Evolutionary conservation across 2,797 vertebrate species (phyloP).

Genomic region (Pseudomugil gertrudae): DNA sequence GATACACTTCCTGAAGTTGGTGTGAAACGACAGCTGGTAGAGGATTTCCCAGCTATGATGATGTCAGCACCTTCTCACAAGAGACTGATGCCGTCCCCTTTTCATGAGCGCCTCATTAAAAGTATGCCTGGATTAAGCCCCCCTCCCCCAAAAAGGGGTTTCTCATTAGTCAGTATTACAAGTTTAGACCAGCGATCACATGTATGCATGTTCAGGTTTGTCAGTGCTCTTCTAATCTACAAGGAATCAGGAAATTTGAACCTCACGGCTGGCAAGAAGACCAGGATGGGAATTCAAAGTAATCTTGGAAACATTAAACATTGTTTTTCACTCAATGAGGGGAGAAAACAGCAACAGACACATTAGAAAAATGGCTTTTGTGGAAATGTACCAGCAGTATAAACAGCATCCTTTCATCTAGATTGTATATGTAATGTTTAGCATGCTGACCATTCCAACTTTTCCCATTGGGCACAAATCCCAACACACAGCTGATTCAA

Average conservation of each 20-base stretch:
- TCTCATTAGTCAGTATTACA: slow-evolving; percentile 14
- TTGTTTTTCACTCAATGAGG: neutral
- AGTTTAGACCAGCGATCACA: neutral
- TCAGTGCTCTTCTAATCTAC: neutral
- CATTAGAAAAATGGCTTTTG: neutral
- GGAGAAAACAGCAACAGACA: neutral
- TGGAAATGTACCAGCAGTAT: neutral
- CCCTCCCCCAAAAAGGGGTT: slow-evolving; percentile 2
- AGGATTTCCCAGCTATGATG: slow-evolving; percentile 58
- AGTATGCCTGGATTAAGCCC: slow-evolving; percentile 16
- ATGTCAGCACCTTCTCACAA: slow-evolving; percentile 47
- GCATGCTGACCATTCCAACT: neutral
- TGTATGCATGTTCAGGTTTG: slow-evolving; percentile 5
- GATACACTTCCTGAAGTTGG: slow-evolving; percentile 27
- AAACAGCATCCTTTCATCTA: neutral
- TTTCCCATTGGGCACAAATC: neutral
- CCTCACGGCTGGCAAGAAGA: neutral
- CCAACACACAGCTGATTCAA: neutral
- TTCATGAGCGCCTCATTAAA: slow-evolving; percentile 31
- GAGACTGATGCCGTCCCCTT: slow-evolving; percentile 27
- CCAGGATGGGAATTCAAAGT: neutral
- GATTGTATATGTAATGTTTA: no score
- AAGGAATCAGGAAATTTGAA: neutral
- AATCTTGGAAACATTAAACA: neutral
- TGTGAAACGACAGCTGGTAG: slow-evolving; percentile 65